A percentile compares a stretch with the other conserved stretches of the same genome.
phyloP scores from a whole-genome alignment of 2,113 vertebrate species.

The Notarius quadriscutis region DNA sequence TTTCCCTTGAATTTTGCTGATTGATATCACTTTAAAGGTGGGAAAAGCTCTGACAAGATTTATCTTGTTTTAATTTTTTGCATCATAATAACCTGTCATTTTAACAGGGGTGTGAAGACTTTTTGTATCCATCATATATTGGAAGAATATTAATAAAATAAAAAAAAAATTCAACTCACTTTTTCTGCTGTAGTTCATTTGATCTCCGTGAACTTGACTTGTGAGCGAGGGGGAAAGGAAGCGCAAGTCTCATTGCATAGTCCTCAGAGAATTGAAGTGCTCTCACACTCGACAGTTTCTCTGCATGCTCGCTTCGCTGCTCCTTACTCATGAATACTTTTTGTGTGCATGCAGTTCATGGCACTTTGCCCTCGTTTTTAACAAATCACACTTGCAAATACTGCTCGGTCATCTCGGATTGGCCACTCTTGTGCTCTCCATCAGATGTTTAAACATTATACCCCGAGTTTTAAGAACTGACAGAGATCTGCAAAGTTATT shows the following conservation, averaged over 20 bases:
- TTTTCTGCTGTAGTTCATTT: too few species aligned
- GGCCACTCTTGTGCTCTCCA: neutral
- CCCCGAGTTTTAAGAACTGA: neutral
- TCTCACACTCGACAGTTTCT: neutral
- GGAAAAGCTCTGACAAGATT: too few species aligned
- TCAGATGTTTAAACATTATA: too few species aligned
- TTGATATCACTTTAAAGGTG: neutral
- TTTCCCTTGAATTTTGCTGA: neutral
- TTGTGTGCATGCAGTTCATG: neutral
- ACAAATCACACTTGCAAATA: neutral
- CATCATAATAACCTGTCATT: neutral
- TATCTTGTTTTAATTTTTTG: too few species aligned
- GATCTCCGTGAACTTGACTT: neutral
- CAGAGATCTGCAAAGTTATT: neutral
- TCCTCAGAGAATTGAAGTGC: neutral
- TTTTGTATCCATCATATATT: neutral
- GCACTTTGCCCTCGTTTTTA: neutral
- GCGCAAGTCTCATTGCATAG: neutral
- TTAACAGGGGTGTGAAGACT: neutral
- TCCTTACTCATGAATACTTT: neutral
- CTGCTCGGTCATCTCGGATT: neutral
- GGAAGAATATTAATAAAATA: neutral
- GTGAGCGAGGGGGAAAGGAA: neutral
- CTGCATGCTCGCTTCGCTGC: neutral
- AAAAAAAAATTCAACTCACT: neutral